Base-by-base conservation (phyloP, 2,113 vertebrate species). In the Ibidorhyncha struthersii region DNA sequence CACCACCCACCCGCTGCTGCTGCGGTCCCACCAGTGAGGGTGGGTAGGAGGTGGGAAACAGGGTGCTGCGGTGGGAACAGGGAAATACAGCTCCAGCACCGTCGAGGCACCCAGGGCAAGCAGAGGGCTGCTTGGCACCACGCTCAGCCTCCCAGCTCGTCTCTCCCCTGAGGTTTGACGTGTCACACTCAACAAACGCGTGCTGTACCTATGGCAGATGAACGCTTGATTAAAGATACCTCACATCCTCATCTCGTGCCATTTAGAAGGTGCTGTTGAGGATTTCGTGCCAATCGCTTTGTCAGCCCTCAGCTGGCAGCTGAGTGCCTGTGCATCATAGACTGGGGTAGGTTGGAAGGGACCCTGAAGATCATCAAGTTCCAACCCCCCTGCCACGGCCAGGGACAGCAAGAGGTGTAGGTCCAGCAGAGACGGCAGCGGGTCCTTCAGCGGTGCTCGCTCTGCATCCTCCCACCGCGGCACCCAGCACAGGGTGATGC, bases 241-340 rank as follows among this genome's bases (percentile, higher is more conserved):
- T 32, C 38, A 2, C 16, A 0, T 8, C 6, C 13, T n/a, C 27
- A 9, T 4, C 61, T 10, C 12, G 8, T 4, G 19, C n/a, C 22
- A 3, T 18, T 2, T 12, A n/a, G 66, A 29, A 38, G 66, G 23
- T 80, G 73, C 67, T 25, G 26, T 20, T 34, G 74, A 56, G 36
- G 14, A 9, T 14, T 32, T 36, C 38, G 59, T 43, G 53, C 18
- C 66, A 34, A 45, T 2, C 0, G 2, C 52, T 36, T 32, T 15
- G 43, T 6, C 36, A 9, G 36, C 4, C 17, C 56, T 55, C 7
- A 1, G 49, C 52, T 40, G 58, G 41, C 32, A 43, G 80, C 40
- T 61, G 22, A 2, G 77, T 4, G 38, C 50, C 27, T 1, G 12
- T 5, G 43, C 30, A 43, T 43, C 43, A 43, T 43, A 43, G 43